Evolutionary conservation across 2,888 invertebrate genomes (phyloP).

Genomic region (Aricia artaxerxes): DNA sequence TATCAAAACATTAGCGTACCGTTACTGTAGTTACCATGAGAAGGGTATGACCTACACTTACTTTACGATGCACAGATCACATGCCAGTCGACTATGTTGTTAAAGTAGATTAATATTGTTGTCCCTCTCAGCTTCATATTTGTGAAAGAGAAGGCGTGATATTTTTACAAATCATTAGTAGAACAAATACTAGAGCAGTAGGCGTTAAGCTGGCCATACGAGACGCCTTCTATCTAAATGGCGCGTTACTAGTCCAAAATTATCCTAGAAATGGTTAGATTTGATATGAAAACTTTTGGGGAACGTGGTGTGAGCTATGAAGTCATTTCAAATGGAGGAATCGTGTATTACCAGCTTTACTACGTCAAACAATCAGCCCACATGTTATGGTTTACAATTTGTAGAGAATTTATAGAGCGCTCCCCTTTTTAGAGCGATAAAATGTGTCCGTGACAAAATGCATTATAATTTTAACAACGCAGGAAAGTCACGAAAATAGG

Average conservation of each 20-base stretch:
- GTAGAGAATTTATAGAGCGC: slow-evolving; percentile 41
- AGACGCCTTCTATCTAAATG: background rate
- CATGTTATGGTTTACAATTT: slow-evolving; percentile 57
- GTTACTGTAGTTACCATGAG: background rate
- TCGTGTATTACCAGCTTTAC: slow-evolving; percentile 40
- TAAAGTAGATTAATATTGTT: background rate
- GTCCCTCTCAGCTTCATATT: background rate
- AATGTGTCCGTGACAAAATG: slow-evolving; percentile 3
- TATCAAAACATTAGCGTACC: background rate
- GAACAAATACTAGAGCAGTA: background rate
- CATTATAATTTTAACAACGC: slow-evolving; percentile 11
- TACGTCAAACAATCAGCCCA: slow-evolving; percentile 60
- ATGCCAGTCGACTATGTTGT: background rate
- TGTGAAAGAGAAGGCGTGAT: background rate
- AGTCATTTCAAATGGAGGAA: background rate
- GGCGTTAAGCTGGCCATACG: background rate
- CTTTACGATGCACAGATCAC: slow-evolving; percentile 26
- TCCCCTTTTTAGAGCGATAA: slow-evolving; percentile 24
- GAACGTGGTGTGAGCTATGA: background rate
- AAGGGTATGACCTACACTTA: slow-evolving; percentile 11
- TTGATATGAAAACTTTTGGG: background rate
- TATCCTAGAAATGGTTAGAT: no score
- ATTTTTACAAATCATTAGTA: background rate
- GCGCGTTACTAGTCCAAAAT: no score
- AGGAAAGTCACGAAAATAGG: slow-evolving; percentile 4